phyloP scores from a whole-genome alignment of 2,797 vertebrate genomes.

The Galagoides demidoff region DNA sequence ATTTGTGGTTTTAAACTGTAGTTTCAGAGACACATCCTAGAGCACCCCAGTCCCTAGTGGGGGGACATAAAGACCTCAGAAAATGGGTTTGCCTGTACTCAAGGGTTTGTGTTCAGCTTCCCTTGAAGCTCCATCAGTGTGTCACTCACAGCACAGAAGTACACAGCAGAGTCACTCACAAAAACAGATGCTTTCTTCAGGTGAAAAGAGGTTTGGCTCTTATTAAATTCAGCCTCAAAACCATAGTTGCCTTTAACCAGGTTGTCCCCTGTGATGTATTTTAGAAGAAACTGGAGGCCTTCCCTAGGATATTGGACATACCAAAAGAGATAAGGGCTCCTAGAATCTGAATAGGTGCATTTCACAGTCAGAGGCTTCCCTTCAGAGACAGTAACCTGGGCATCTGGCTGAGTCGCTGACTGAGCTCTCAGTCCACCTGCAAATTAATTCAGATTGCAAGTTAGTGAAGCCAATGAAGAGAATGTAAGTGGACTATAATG shows the following conservation, averaged over 20 bases:
- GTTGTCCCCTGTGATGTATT: background rate
- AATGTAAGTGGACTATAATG: background rate
- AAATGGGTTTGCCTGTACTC: background rate
- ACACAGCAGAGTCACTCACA: slow-evolving; percentile 54
- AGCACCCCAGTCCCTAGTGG: background rate
- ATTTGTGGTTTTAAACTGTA: background rate
- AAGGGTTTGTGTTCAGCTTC: background rate
- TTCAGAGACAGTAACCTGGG: background rate
- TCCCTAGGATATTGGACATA: background rate
- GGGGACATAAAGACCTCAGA: background rate
- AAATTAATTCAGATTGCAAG: background rate
- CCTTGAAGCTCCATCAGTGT: background rate
- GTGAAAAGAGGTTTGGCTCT: slow-evolving; percentile 38
- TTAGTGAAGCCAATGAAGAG: background rate
- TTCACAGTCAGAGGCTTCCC: slow-evolving; percentile 52
- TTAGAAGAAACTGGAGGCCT: slow-evolving; percentile 60
- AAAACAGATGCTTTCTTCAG: slow-evolving; percentile 44
- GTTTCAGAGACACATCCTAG: background rate
- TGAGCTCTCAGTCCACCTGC: slow-evolving; percentile 44
- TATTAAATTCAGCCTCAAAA: slow-evolving; percentile 58
- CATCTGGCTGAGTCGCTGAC: background rate
- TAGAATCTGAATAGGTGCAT: slow-evolving; percentile 57
- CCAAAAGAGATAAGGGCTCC: background rate
- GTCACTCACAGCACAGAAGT: slow-evolving; percentile 66
- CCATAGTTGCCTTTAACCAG: background rate